Percentiles rank a stretch among this genome's conserved stretches.
Evolutionary conservation across 2,113 vertebrate genomes (phyloP).

Genomic region (Centrocercus urophasianus): DNA sequence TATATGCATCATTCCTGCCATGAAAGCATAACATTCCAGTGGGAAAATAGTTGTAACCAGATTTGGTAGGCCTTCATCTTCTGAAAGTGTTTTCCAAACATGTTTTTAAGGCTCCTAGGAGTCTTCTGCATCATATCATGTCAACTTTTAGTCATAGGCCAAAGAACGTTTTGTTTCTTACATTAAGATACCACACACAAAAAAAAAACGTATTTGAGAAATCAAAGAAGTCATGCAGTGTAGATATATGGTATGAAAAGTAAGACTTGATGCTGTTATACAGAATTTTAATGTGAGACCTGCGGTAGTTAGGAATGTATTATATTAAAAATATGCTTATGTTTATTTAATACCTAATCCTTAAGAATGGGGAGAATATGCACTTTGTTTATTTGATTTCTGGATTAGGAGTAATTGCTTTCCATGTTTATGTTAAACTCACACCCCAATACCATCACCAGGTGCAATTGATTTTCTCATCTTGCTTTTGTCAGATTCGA

Average conservation of each 20-base stretch:
- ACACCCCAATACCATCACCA: background rate
- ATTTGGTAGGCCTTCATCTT: conserved; percentile 61
- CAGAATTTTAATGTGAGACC: background rate
- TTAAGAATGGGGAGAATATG: background rate
- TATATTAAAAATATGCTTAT: background rate
- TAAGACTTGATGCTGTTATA: background rate
- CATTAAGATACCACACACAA: background rate
- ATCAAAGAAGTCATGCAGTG: background rate
- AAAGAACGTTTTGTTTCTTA: background rate
- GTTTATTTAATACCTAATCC: background rate
- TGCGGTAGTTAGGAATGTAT: background rate
- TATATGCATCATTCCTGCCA: background rate
- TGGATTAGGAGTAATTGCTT: background rate
- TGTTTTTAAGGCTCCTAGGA: conserved; percentile 34
- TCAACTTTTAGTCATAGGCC: conserved; percentile 13
- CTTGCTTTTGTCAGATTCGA: background rate
- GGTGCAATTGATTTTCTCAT: background rate
- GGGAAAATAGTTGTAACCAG: conserved; percentile 54
- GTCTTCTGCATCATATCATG: background rate
- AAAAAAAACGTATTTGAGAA: background rate
- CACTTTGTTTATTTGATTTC: background rate
- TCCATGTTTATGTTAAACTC: background rate
- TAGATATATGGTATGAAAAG: background rate
- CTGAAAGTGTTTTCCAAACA: conserved; percentile 30
- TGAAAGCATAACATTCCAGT: background rate